These are phyloP conservation scores for Mantis religiosa DNA, from an alignment of 2,888 invertebrate genomes.

Conservation along the genomic window DNA sequence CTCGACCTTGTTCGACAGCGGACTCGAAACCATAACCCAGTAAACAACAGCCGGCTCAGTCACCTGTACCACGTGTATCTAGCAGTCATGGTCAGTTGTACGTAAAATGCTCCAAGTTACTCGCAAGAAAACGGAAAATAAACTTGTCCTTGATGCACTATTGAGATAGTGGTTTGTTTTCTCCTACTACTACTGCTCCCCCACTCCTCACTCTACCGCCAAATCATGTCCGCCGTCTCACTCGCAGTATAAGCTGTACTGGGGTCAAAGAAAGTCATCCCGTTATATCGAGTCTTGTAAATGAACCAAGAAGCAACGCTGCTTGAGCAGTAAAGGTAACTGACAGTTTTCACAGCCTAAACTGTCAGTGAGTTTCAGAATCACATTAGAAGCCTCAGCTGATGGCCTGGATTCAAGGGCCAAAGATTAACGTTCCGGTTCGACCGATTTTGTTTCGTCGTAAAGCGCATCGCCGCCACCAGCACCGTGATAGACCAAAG, in stretches of 20 bases:
- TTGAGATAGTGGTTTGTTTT: not conserved
- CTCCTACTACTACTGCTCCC: not conserved
- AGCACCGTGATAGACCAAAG: not conserved
- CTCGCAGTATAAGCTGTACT: not conserved
- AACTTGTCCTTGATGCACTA: not conserved
- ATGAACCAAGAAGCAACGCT: not conserved
- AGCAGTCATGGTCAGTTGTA: not conserved
- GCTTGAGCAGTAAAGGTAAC: not conserved
- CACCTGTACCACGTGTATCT: not conserved
- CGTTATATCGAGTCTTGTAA: not conserved
- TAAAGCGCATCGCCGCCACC: not conserved
- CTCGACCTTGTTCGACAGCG: not conserved
- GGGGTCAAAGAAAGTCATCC: not conserved
- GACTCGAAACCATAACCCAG: not conserved
- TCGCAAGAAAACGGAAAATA: not conserved
- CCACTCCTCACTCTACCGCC: no score
- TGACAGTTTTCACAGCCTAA: not conserved
- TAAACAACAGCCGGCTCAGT: not conserved
- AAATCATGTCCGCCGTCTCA: not conserved
- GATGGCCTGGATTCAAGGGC: not conserved
- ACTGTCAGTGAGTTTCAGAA: not conserved
- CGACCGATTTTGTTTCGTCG: not conserved
- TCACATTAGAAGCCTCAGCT: not conserved
- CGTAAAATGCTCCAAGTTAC: not conserved
- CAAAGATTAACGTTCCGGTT: not conserved